Conservation (phyloP, 2,888 invertebrate genomes). For the Unio pictorum region DNA sequence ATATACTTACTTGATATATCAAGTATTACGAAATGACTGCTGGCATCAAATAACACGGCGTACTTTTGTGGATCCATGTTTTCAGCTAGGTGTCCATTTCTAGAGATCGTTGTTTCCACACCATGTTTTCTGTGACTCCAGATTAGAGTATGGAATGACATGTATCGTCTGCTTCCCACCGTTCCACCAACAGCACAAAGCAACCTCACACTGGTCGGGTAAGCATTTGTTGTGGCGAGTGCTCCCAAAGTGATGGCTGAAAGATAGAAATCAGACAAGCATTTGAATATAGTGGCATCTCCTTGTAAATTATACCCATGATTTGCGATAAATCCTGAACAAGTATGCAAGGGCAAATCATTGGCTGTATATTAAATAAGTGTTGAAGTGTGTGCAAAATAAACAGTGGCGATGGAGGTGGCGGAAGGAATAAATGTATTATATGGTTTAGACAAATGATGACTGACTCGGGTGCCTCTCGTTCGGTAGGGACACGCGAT, state of each 20-base stretch:
- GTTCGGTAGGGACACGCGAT: too few relatives aligned
- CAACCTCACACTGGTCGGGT: conserved; percentile 9
- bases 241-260: conserved; percentile 18
- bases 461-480: too few relatives aligned
- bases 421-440: too few relatives aligned
- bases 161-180: conserved; percentile 25
- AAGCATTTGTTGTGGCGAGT: conserved; percentile 12
- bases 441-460: too few relatives aligned
- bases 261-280: background rate
- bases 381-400: too few relatives aligned
- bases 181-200: conserved; percentile 24
- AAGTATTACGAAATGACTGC: conserved; percentile 17
- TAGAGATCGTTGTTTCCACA: conserved; percentile 1
- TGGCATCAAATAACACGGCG: conserved; percentile 12
- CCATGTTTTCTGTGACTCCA: conserved; percentile 10
- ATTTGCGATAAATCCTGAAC: background rate
- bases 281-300: background rate
- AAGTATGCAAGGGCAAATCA: too few relatives aligned
- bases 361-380: too few relatives aligned
- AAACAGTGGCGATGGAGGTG: too few relatives aligned
- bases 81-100: conserved; percentile 8
- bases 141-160: conserved; percentile 18
- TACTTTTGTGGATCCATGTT: conserved; percentile 6
- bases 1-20: conserved; percentile 14
- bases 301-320: background rate